Percentiles rank a stretch among this genome's conserved stretches.
Conservation (phyloP, 2,888 invertebrate species). For the Glaucopsyche alexis region DNA sequence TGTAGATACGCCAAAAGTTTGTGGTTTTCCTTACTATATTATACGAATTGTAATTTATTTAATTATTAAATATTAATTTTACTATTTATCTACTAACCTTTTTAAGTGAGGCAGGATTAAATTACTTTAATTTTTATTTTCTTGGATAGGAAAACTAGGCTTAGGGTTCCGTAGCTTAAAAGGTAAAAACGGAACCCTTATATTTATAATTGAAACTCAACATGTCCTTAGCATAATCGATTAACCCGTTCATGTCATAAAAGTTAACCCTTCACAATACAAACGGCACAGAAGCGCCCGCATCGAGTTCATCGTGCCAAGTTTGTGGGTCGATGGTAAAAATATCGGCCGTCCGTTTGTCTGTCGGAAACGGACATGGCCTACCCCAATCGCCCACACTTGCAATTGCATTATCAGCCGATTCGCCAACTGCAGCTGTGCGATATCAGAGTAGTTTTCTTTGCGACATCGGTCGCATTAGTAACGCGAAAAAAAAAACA, state of each 20-base stretch:
- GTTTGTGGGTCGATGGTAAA: slow-evolving; percentile 37
- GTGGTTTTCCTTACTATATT: too few relatives aligned
- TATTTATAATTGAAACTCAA: not conserved
- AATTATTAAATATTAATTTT: not conserved
- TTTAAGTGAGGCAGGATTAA: too few relatives aligned
- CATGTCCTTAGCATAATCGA: not conserved
- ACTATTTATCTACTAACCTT: too few relatives aligned
- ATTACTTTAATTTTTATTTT: too few relatives aligned
- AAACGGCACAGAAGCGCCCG: slow-evolving; percentile 35
- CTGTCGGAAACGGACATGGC: slow-evolving; percentile 70
- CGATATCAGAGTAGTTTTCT: not conserved
- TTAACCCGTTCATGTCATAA: not conserved
- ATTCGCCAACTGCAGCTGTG: slow-evolving; percentile 62
- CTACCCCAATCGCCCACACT: slow-evolving; percentile 67
- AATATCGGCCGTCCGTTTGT: slow-evolving; percentile 47
- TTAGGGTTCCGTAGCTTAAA: too few relatives aligned
- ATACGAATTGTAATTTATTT: not conserved
- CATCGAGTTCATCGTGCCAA: slow-evolving; percentile 34
- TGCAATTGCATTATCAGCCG: slow-evolving; percentile 63
- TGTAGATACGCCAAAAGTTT: too few relatives aligned
- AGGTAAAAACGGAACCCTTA: too few relatives aligned
- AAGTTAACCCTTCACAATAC: slow-evolving; percentile 28
- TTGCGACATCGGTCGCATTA: not conserved
- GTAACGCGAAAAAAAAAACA: not conserved
- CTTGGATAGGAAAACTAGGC: too few relatives aligned